These are phyloP conservation scores for Baronia brevicornis DNA, from an alignment of 2,888 invertebrate species.

Conservation along the genomic window DNA sequence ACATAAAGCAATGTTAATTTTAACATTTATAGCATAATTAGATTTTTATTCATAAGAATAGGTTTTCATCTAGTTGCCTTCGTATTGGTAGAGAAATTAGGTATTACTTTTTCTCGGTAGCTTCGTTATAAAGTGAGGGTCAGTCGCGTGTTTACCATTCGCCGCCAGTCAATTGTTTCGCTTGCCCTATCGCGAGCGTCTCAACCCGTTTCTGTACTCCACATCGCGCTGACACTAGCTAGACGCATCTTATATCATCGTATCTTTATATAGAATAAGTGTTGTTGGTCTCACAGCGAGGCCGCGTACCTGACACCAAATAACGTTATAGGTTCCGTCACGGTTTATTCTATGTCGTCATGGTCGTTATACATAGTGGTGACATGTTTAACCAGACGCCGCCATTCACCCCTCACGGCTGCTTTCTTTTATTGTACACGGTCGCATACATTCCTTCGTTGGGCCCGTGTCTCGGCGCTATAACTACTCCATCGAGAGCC, in stretches of 20 bases:
- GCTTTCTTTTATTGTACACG: no score
- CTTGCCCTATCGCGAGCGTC: slow-evolving; percentile 40
- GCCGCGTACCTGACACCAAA: slow-evolving; percentile 69
- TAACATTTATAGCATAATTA: slow-evolving; percentile 71
- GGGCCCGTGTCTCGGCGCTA: no score
- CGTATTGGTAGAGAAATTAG: slow-evolving; percentile 70
- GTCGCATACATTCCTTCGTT: no score
- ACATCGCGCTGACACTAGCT: slow-evolving; percentile 53
- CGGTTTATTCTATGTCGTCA: no score
- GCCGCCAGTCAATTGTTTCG: slow-evolving; percentile 62
- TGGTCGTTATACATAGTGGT: no score
- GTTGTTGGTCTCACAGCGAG: slow-evolving; percentile 44
- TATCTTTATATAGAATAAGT: slow-evolving; percentile 45
- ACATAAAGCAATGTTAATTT: slow-evolving; percentile 73
- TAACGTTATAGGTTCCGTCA: slow-evolving; percentile 43
- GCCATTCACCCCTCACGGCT: no score
- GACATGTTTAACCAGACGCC: no score
- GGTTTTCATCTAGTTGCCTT: slow-evolving; percentile 75
- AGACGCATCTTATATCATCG: slow-evolving; percentile 50
- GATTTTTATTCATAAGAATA: slow-evolving; percentile 73
- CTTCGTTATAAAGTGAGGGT: slow-evolving; percentile 55
- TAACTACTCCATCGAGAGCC: no score
- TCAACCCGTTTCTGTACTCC: slow-evolving; percentile 23
- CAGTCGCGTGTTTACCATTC: slow-evolving; percentile 43
- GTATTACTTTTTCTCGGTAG: slow-evolving; percentile 69